Conservation (phyloP, 2,888 invertebrate genomes). For the Lasioglossum zephyrum region DNA sequence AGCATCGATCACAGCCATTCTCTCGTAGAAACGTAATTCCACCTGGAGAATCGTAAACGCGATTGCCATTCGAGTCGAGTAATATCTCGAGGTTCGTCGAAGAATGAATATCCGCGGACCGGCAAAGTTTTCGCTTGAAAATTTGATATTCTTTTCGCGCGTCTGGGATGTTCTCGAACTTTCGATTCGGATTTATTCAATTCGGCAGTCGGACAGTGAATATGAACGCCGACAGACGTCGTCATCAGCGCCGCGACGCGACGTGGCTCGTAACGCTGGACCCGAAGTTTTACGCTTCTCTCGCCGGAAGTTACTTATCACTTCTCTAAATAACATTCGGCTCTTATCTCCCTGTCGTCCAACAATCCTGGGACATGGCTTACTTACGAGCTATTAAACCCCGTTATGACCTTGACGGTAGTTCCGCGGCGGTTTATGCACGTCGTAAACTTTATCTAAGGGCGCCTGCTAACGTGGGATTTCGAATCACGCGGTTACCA, state of each 20-base stretch:
- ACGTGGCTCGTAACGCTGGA: neutral
- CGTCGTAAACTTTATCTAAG: constrained; percentile 61
- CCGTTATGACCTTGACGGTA: constrained; percentile 49
- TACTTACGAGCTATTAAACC: constrained; percentile 65
- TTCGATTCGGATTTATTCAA: neutral
- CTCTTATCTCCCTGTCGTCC: constrained; percentile 49
- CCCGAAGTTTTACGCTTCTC: constrained; percentile 28
- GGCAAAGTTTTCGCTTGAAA: neutral
- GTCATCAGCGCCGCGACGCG: neutral
- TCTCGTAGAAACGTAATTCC: neutral
- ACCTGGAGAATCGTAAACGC: neutral
- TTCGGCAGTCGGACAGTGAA: neutral
- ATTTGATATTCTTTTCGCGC: neutral
- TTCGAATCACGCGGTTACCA: constrained; percentile 34
- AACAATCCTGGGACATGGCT: constrained; percentile 39
- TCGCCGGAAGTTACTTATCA: constrained; percentile 55
- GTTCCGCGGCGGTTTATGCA: constrained; percentile 43
- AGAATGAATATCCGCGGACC: neutral
- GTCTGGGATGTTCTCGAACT: neutral
- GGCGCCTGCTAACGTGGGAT: constrained; percentile 17
- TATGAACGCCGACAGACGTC: neutral
- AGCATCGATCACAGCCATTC: neutral
- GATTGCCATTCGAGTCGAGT: neutral
- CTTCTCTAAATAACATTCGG: constrained; percentile 42
- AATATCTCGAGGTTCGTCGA: neutral